phyloP scores from a whole-genome alignment of 2,113 vertebrate species.

The Brachypodius melanocephalos region DNA sequence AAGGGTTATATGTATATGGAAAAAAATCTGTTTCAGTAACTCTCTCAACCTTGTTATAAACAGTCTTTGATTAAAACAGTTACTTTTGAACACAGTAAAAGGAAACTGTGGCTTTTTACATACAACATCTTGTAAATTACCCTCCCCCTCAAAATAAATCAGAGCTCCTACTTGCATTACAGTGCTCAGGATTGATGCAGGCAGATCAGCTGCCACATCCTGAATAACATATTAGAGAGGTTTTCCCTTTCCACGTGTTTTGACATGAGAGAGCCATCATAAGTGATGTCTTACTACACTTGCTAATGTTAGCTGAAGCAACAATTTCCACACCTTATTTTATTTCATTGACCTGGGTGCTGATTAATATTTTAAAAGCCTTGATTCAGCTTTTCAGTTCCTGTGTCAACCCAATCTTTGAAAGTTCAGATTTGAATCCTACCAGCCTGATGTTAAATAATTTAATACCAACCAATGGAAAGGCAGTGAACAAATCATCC shows the following conservation, averaged over 20 bases:
- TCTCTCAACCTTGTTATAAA: conserved; percentile 53
- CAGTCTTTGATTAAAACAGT: conserved; percentile 58
- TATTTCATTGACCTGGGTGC: conserved; percentile 11
- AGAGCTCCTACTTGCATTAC: conserved; percentile 17
- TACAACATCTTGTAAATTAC: conserved; percentile 30
- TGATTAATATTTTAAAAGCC: conserved; percentile 44
- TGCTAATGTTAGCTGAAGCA: conserved; percentile 43
- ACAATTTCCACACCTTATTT: conserved; percentile 48
- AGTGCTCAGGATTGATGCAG: not conserved
- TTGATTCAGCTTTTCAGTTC: conserved; percentile 25
- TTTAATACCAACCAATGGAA: conserved; percentile 41
- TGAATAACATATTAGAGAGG: conserved; percentile 1
- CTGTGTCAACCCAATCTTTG: conserved; percentile 34
- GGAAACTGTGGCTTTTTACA: not conserved
- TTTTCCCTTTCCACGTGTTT: conserved; percentile 32
- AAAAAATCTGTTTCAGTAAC: conserved; percentile 34
- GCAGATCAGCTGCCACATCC: conserved; percentile 37
- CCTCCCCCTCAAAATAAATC: conserved; percentile 28
- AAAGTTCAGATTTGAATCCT: conserved; percentile 44
- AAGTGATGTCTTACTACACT: conserved; percentile 32
- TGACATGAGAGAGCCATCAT: conserved; percentile 3
- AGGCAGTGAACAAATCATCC: conserved; percentile 28
- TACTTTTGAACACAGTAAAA: conserved; percentile 19
- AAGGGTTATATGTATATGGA: conserved; percentile 44
- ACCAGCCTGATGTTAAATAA: conserved; percentile 38